These are phyloP conservation scores for Rhodeus uyekii DNA, from an alignment of 2,797 vertebrate species.

Conservation along the genomic window DNA sequence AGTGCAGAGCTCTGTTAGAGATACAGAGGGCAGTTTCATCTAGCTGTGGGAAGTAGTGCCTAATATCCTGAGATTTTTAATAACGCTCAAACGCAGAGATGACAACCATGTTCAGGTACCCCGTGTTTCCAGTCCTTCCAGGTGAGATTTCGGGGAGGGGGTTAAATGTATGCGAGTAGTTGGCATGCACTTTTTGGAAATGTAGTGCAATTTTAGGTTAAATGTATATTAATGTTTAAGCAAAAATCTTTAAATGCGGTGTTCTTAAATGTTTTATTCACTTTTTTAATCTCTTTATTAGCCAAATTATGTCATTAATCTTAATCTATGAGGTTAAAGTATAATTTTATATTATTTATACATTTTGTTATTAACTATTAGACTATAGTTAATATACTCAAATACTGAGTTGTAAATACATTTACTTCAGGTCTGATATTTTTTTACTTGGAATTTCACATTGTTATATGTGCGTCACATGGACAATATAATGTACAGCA, in stretches of 20 bases:
- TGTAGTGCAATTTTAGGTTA: not conserved
- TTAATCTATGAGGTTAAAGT: not conserved
- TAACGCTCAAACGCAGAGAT: conserved; percentile 60
- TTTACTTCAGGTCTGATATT: not conserved
- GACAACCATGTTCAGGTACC: conserved; percentile 75
- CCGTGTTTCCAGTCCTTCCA: conserved; percentile 75
- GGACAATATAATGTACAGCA: not conserved
- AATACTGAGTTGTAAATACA: not conserved
- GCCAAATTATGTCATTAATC: not conserved
- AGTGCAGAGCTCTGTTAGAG: conserved; percentile 65
- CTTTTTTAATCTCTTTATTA: too few species aligned
- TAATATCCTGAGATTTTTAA: conserved; percentile 10
- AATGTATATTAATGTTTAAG: not conserved
- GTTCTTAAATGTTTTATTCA: not conserved
- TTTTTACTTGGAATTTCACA: not conserved
- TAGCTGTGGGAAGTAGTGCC: not conserved
- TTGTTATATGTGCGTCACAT: not conserved
- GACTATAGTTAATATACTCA: not conserved
- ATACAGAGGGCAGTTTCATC: conserved; percentile 33
- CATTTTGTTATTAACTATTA: not conserved
- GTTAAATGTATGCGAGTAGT: not conserved
- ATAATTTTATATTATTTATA: not conserved
- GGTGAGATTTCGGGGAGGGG: conserved; percentile 67
- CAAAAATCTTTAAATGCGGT: not conserved
- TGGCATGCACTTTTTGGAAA: not conserved